phyloP scores from a whole-genome alignment of 1,140 invertebrate genomes.

The Papilio helenus region DNA sequence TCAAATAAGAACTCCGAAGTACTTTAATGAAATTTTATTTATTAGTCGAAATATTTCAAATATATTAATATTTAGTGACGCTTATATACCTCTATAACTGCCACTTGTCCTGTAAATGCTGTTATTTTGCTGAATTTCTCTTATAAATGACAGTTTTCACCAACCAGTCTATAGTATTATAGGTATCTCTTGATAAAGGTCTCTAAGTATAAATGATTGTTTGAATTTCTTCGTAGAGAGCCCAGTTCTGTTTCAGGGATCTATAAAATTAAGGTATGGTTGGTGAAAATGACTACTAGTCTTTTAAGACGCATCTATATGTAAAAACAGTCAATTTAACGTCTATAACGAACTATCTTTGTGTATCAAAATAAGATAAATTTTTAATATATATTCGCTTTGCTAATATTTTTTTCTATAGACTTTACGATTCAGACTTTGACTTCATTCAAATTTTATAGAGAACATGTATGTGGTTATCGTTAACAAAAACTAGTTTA shows the following conservation, averaged over 20 bases:
- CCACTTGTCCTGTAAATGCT: conserved; percentile 28
- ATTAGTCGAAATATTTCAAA: conserved; percentile 24
- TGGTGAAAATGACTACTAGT: conserved; percentile 8
- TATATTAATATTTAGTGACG: conserved; percentile 20
- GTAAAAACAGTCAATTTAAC: conserved; percentile 77
- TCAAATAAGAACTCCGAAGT: not conserved
- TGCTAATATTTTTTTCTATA: conserved; percentile 40
- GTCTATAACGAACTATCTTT: conserved; percentile 71
- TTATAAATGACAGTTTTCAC: conserved; percentile 11
- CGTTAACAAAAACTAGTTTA: conserved; percentile 4
- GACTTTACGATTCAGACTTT: not conserved
- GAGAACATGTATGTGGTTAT: conserved; percentile 21
- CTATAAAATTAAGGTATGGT: no score
- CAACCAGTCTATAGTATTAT: no score
- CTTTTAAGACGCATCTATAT: conserved; percentile 49
- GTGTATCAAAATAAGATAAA: conserved; percentile 51
- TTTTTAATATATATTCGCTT: conserved; percentile 42
- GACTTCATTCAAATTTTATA: conserved; percentile 21
- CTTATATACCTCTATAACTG: conserved; percentile 18
- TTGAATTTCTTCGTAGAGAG: no score
- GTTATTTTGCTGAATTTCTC: conserved; percentile 36
- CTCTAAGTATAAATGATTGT: no score
- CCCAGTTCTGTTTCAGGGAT: no score
- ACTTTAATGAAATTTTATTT: conserved; percentile 21
- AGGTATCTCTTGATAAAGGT: no score